These are phyloP conservation scores for Drosophila nr. perissopoda DNA, from an alignment of 2,888 invertebrate genomes.

Conservation along the genomic window DNA sequence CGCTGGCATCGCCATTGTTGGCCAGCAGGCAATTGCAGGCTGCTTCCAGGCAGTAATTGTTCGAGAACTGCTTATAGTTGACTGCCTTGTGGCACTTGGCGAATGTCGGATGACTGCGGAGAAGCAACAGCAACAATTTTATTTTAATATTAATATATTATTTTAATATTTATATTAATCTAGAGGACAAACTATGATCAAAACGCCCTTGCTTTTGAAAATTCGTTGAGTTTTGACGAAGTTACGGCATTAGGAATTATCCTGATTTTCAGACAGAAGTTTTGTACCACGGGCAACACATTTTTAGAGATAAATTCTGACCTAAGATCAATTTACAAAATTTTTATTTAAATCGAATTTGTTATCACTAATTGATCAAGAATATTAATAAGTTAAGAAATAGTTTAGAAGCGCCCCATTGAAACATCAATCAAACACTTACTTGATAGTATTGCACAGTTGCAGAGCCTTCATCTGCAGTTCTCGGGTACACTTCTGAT, in stretches of 20 bases:
- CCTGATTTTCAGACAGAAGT: no score
- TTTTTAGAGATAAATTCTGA: no score
- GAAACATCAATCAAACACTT: slow-evolving; percentile 71
- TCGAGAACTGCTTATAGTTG: slow-evolving; percentile 89
- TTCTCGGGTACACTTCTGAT: slow-evolving; percentile 87
- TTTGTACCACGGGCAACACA: no score
- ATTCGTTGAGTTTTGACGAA: no score
- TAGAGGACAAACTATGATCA: no score
- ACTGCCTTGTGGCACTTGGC: slow-evolving; percentile 88
- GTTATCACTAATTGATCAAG: neutral
- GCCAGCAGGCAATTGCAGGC: slow-evolving; percentile 90
- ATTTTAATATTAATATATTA: neutral
- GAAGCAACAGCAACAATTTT: neutral
- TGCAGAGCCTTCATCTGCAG: slow-evolving; percentile 88
- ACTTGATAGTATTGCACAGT: slow-evolving; percentile 89
- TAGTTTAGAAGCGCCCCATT: neutral
- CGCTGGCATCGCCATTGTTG: slow-evolving; percentile 84
- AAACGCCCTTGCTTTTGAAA: no score
- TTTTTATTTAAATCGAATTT: no score
- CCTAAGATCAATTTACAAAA: no score
- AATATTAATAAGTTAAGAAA: neutral
- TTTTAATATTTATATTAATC: no score
- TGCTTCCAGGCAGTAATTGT: slow-evolving; percentile 89
- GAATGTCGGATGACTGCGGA: slow-evolving; percentile 87
- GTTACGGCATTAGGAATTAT: no score